These are phyloP conservation scores for Halictus ligatus DNA, from an alignment of 2,888 invertebrate genomes.

Conservation along the genomic window DNA sequence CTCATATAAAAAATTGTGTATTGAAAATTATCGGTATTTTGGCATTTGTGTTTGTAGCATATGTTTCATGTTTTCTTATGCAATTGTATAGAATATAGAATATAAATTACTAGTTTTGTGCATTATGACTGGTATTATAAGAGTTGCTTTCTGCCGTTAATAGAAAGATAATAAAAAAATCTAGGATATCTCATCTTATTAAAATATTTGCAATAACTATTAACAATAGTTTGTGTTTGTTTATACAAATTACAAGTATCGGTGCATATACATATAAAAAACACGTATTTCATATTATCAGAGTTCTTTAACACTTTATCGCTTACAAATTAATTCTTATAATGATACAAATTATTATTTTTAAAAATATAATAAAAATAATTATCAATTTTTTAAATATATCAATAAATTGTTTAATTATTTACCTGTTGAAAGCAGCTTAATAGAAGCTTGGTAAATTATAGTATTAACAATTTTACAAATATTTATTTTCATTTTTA, in stretches of 20 bases:
- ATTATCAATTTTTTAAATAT: not conserved
- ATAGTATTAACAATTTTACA: slow-evolving; percentile 22
- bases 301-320: not conserved
- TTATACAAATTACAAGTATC: not conserved
- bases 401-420: slow-evolving; percentile 2
- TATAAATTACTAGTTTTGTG: slow-evolving; percentile 35
- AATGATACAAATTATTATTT: slow-evolving; percentile 4
- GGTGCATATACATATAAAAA: slow-evolving; percentile 13
- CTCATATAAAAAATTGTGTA: slow-evolving; percentile 25
- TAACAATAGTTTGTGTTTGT: slow-evolving; percentile 7
- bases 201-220: slow-evolving; percentile 48
- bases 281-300: slow-evolving; percentile 15
- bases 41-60: slow-evolving; percentile 16
- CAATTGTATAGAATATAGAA: slow-evolving; percentile 18
- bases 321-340: not conserved
- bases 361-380: not conserved
- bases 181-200: slow-evolving; percentile 51
- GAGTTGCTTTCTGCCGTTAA: slow-evolving; percentile 60
- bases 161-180: not conserved
- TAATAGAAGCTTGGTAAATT: not conserved
- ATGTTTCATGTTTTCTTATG: slow-evolving; percentile 28
- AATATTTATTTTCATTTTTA: slow-evolving; percentile 15
- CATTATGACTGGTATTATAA: slow-evolving; percentile 32
- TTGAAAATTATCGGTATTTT: slow-evolving; percentile 35
- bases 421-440: slow-evolving; percentile 7